These are phyloP conservation scores for Galerucella nymphaeae DNA, from an alignment of 2,888 invertebrate species.

Conservation along the genomic window DNA sequence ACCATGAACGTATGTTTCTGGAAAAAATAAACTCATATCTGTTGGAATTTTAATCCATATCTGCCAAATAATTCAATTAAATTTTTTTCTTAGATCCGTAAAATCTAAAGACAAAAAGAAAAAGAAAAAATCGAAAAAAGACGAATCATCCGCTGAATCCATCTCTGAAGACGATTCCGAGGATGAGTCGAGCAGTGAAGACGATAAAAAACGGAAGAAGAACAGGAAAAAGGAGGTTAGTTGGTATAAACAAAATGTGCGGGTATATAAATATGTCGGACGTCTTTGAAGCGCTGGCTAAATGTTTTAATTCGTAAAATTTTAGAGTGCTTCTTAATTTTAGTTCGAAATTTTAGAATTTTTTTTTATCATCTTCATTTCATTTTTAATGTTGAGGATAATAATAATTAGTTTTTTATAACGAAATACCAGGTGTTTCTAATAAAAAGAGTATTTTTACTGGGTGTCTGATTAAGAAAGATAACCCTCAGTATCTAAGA, in stretches of 20 bases:
- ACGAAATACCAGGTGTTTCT: too few relatives aligned
- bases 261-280: not conserved
- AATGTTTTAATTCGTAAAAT: slow-evolving; percentile 4
- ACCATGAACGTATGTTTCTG: slow-evolving; percentile 30
- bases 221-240: slow-evolving; percentile 66
- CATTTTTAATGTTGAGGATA: slow-evolving; percentile 3
- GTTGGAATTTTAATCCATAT: slow-evolving; percentile 5
- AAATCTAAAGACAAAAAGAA: slow-evolving; percentile 64
- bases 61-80: not conserved
- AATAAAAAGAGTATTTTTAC: not conserved
- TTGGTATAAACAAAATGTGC: slow-evolving; percentile 26
- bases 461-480: too few relatives aligned
- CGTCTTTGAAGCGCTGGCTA: not conserved
- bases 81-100: slow-evolving; percentile 53
- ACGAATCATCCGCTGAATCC: slow-evolving; percentile 54
- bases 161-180: slow-evolving; percentile 55
- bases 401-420: too few relatives aligned
- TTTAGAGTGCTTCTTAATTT: slow-evolving; percentile 25
- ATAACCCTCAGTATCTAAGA: too few relatives aligned
- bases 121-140: slow-evolving; percentile 58
- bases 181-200: slow-evolving; percentile 64
- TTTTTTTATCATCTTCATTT: slow-evolving; percentile 33
- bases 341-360: slow-evolving; percentile 23
- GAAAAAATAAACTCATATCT: slow-evolving; percentile 23
- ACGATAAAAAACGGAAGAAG: slow-evolving; percentile 66